Percentiles rank a stretch among this genome's conserved stretches.
Evolutionary conservation across 2,113 vertebrate genomes (phyloP).

Genomic region (Rostratula benghalensis): DNA sequence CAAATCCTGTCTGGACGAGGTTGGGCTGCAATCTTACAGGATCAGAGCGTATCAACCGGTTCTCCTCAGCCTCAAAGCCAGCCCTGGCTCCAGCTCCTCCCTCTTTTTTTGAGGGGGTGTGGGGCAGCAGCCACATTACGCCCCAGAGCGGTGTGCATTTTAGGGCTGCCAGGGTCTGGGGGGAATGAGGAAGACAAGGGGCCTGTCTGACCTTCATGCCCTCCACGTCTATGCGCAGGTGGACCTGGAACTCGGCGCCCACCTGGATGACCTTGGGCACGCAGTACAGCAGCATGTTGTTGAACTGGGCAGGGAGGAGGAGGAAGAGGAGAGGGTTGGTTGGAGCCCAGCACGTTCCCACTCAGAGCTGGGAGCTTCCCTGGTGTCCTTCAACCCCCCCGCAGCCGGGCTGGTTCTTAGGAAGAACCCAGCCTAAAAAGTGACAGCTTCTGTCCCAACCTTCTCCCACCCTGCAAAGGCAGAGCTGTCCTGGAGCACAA

Average conservation of each 20-base stretch:
- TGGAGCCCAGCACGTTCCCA: neutral
- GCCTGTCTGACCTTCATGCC: constrained; percentile 76
- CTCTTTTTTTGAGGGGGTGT: accelerated
- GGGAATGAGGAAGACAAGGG: neutral
- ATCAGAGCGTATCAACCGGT: neutral
- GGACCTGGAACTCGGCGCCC: constrained; percentile 77
- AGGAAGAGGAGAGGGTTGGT: neutral
- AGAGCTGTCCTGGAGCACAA: neutral
- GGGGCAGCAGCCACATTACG: neutral
- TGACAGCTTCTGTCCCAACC: neutral
- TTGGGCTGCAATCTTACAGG: neutral
- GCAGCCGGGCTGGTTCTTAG: neutral
- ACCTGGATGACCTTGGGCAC: constrained; percentile 78
- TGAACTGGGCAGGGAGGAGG: constrained; percentile 69
- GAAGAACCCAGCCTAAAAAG: neutral
- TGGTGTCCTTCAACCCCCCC: neutral
- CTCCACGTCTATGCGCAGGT: constrained; percentile 68
- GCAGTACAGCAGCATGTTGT: constrained; percentile 83
- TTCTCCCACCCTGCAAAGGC: neutral
- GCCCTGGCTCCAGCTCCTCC: neutral
- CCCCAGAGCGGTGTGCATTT: neutral
- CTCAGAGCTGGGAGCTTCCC: neutral
- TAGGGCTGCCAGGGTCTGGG: neutral
- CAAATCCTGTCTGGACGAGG: neutral
- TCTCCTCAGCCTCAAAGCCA: neutral